These are phyloP conservation scores for Rotaria sp. DNA, from an alignment of 2,888 invertebrate genomes.

Conservation along the genomic window DNA sequence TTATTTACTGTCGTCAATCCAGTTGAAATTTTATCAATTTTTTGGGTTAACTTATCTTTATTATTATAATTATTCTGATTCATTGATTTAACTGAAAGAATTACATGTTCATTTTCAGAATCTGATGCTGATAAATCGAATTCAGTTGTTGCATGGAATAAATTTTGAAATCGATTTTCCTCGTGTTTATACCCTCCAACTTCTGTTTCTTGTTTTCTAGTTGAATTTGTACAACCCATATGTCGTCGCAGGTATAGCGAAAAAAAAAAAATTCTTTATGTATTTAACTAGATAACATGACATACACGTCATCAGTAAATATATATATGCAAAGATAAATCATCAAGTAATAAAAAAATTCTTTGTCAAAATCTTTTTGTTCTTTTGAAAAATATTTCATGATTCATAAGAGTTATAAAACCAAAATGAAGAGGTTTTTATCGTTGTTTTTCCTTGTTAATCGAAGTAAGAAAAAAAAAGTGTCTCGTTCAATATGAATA, in stretches of 20 bases:
- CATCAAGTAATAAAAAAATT: background rate
- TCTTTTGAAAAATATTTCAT: too few relatives aligned
- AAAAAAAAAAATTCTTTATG: background rate
- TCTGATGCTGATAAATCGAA: background rate
- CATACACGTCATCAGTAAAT: background rate
- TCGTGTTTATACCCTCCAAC: background rate
- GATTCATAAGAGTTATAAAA: too few relatives aligned
- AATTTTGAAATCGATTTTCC: background rate
- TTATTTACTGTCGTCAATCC: background rate
- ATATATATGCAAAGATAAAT: background rate
- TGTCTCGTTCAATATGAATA: too few relatives aligned
- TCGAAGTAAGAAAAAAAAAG: too few relatives aligned
- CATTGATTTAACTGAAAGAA: background rate
- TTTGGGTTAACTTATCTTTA: background rate
- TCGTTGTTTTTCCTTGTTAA: too few relatives aligned
- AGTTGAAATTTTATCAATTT: background rate
- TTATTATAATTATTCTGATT: background rate
- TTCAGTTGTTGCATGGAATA: background rate
- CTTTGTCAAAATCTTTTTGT: too few relatives aligned
- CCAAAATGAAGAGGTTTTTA: too few relatives aligned
- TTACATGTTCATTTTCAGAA: background rate
- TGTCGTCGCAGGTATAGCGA: background rate
- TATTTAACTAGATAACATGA: background rate
- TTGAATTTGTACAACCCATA: conserved; percentile 11
- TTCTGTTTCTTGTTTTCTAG: background rate